Percentiles rank a stretch among this genome's conserved stretches.
Evolutionary conservation across 2,888 invertebrate species (phyloP).

Genomic region (Yponomeuta cagnagella): DNA sequence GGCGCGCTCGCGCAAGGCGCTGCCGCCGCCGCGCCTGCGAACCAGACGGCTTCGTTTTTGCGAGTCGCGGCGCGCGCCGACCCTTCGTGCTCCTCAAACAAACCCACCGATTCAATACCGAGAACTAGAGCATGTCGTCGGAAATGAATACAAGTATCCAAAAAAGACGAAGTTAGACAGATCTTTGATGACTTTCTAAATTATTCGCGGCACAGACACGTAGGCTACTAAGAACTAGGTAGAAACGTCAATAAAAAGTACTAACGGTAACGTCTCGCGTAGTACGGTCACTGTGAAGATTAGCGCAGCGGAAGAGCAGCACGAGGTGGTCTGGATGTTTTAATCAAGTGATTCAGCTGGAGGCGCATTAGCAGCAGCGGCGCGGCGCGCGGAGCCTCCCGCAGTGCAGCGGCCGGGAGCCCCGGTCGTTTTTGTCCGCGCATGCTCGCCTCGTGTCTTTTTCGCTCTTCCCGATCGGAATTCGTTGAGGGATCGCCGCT

Average conservation of each 20-base stretch:
- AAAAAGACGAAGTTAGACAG: neutral
- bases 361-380: constrained; percentile 31
- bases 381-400: constrained; percentile 48
- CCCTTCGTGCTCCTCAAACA: constrained; percentile 54
- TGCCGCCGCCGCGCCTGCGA: constrained; percentile 35
- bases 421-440: constrained; percentile 54
- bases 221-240: neutral
- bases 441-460: constrained; percentile 73
- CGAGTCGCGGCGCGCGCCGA: constrained; percentile 59
- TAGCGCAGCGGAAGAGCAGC: neutral
- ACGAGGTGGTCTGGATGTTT: constrained; percentile 33
- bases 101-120: constrained; percentile 56
- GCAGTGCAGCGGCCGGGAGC: constrained; percentile 48
- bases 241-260: neutral
- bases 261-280: neutral
- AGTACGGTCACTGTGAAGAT: neutral
- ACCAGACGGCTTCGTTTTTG: constrained; percentile 64
- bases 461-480: constrained; percentile 73
- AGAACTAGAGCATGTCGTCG: constrained; percentile 56
- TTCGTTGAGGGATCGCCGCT: constrained; percentile 71
- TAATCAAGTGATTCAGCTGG: constrained; percentile 50
- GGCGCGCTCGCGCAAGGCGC: neutral
- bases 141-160: constrained; percentile 26
- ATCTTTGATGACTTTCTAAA: constrained; percentile 10
- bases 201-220: neutral